A percentile compares a stretch with the other conserved stretches of the same genome.
Evolutionary conservation across 92 coral and sea anemone species (phyloP).

Genomic region (Zoanthus sociatus): DNA sequence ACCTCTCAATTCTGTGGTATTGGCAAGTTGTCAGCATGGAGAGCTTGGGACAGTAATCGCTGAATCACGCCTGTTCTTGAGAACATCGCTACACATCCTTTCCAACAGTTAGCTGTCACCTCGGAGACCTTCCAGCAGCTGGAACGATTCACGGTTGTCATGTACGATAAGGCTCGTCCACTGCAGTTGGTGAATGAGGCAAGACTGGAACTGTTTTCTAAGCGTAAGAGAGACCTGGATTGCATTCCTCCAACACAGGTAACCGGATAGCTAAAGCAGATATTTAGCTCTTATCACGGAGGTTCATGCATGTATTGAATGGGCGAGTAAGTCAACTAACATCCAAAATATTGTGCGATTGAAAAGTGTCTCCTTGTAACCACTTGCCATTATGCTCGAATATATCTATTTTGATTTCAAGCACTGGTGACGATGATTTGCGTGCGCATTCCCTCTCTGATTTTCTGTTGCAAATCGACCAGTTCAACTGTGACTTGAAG

Average conservation of each 20-base stretch:
- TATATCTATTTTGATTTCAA: conserved; percentile 55
- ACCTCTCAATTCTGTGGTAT: background rate
- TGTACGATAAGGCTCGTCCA: background rate
- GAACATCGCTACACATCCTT: background rate
- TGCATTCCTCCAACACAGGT: background rate
- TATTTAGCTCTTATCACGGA: background rate
- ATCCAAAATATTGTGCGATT: conserved; percentile 50
- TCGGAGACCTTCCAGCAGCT: background rate
- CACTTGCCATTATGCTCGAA: conserved; percentile 62
- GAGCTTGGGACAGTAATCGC: background rate
- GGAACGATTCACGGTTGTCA: background rate
- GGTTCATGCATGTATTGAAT: no score
- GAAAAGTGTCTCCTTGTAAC: conserved; percentile 49
- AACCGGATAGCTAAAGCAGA: no score
- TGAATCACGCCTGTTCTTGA: background rate
- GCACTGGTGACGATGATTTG: conserved; percentile 50
- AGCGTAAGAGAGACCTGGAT: background rate
- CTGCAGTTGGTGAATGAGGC: background rate
- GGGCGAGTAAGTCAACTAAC: background rate
- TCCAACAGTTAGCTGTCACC: background rate
- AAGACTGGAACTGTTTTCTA: background rate
- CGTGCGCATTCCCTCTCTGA: conserved; percentile 47
- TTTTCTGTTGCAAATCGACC: conserved; percentile 44
- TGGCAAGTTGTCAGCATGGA: background rate
- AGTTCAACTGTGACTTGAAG: conserved; percentile 33